phyloP scores from a whole-genome alignment of 2,888 invertebrate species.

The Apotomis turbidana region DNA sequence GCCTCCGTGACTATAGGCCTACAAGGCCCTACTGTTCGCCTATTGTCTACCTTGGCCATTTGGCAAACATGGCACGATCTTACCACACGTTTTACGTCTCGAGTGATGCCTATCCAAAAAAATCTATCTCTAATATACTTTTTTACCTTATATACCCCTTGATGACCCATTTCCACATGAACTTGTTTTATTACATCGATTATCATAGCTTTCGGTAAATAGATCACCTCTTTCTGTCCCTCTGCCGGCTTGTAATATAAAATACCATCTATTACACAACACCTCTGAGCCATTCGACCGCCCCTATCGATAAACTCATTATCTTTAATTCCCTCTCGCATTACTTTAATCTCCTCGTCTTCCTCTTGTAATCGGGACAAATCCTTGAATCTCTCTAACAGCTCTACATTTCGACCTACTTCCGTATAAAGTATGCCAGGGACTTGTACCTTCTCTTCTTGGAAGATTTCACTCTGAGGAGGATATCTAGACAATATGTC shows the following conservation, averaged over 20 bases:
- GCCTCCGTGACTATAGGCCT: background rate
- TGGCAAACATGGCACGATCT: slow-evolving; percentile 45
- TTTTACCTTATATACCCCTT: slow-evolving; percentile 42
- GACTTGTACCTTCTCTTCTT: background rate
- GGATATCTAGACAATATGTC: no score
- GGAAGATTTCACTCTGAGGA: no score
- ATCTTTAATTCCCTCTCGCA: slow-evolving; percentile 8
- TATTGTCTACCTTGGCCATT: slow-evolving; percentile 39
- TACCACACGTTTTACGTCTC: slow-evolving; percentile 32
- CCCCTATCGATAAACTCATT: background rate
- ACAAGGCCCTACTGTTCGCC: slow-evolving; percentile 36
- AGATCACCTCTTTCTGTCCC: slow-evolving; percentile 10
- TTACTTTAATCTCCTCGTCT: slow-evolving; percentile 2
- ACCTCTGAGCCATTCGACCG: background rate
- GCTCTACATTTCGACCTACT: no score
- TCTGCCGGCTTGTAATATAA: background rate
- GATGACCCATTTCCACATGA: no score
- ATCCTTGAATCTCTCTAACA: no score
- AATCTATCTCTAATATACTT: slow-evolving; percentile 39
- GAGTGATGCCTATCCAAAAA: slow-evolving; percentile 33
- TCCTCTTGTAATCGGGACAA: no score
- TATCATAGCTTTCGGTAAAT: slow-evolving; percentile 40
- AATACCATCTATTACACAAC: slow-evolving; percentile 2
- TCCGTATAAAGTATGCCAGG: background rate
- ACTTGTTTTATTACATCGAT: slow-evolving; percentile 45